Conservation (phyloP, 1,140 invertebrate species). For the Diabrotica undecimpunctata region DNA sequence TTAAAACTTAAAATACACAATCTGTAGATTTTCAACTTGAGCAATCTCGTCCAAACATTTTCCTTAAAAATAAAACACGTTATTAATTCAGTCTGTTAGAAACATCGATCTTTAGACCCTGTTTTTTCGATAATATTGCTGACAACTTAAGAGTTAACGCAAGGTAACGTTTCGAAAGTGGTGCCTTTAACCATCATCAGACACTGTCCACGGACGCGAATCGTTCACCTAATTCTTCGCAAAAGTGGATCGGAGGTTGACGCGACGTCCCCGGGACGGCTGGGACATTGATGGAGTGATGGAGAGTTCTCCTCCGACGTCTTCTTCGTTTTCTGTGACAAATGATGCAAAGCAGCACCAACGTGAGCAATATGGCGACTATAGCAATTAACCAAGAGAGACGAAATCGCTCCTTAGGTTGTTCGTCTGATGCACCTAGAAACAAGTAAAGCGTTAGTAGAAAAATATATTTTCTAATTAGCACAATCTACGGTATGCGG, state of each 20-base stretch:
- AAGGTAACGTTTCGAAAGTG: conserved; percentile 32
- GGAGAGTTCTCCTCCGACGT: conserved; percentile 34
- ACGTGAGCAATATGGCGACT: conserved; percentile 46
- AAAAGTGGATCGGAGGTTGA: conserved; percentile 50
- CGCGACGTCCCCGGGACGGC: conserved; percentile 49
- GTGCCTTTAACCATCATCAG: conserved; percentile 47
- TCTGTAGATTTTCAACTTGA: no score
- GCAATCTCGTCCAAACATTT: no score
- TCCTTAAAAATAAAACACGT: background rate
- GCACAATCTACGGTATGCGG: no score
- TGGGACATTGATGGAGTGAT: conserved; percentile 45
- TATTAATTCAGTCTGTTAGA: conserved; percentile 10
- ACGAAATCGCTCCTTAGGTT: conserved; percentile 52
- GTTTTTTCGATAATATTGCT: conserved; percentile 40
- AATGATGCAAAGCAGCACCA: conserved; percentile 42
- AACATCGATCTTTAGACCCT: conserved; percentile 27
- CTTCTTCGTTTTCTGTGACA: conserved; percentile 43
- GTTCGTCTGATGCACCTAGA: conserved; percentile 50
- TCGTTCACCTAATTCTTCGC: conserved; percentile 53
- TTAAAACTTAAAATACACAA: no score
- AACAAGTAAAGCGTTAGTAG: conserved; percentile 9
- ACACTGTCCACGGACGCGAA: conserved; percentile 56
- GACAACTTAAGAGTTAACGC: conserved; percentile 31
- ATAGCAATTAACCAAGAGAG: conserved; percentile 51
- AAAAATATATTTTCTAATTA: no score